Base-by-base conservation (phyloP, 1,140 invertebrate species). In the Trichomalopsis sarcophagae region DNA sequence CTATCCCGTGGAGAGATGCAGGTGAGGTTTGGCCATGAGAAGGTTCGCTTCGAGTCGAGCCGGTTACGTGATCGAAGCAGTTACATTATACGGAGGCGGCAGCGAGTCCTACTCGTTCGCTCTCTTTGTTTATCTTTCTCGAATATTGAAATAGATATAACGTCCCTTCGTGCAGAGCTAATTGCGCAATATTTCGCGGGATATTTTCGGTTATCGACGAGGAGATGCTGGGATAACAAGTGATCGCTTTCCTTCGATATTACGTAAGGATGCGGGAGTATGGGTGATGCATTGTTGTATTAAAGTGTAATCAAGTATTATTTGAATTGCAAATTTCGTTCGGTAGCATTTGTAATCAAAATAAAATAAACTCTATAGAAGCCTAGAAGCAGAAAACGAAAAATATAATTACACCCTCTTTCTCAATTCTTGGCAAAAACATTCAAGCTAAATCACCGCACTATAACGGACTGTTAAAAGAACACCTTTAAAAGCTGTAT, bases 41-140 rank as follows among this genome's bases (percentile, higher is more conserved):
- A 75, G 78, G 50, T 84, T 84, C 33, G 40, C 13, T n/a, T n/a
- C 50, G 66, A 36, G 33, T 71, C 17, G 9, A 11, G 3, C 68
- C 30, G 6, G 30, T 84, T 84, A 84, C 50, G 71, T 81, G 84
- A 84, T 14, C 83, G 9, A 21, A 21, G 55, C 55, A 27, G 78
- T 88, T 85, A 84, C 82, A 78, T 66, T 87, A 85, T 85, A 81
- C 82, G 82, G 74, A 86, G 76, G 62, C 69, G 78, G 55, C 14
- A n/a, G 17, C 55, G 13, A 62, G 27, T 36, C 23, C 30, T 69
- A 40, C 21, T 75, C n/a, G n/a, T 30, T 79, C 75, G 9, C 36
- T 82, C 69, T 86, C 81, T 86, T 69, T 75, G 66, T 74, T 79
- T 80, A 79, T 21, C 77, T 81, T 71, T 83, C 62, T 77, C 23